Base-by-base conservation (phyloP, 2,888 invertebrate species). In the Brenthis hecate region DNA sequence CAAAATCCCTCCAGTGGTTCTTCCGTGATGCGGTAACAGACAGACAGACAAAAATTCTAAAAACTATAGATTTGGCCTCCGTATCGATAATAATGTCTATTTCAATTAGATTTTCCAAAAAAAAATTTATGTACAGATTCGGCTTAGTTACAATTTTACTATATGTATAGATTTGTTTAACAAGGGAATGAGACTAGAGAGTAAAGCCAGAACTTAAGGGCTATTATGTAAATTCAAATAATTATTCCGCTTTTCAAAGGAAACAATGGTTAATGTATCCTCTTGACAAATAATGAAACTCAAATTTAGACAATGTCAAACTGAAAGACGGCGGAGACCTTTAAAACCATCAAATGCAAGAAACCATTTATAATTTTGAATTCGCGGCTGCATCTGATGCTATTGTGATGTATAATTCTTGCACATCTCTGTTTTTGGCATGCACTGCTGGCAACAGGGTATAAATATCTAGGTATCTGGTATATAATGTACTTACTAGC, bases 231-330 rank as follows among this genome's bases (percentile, higher is more conserved):
- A 60, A 60, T 62, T 62, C 36, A 62, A 54, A 53, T 53, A 62
- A 62, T 62, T 53, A 53, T 62, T 62, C 53, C 28, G 62, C 36
- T 53, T 48, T 60, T 50, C 60, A 16, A 53, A 51, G 53, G 19
- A 62, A 62, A 62, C 62, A 62, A 62, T 62, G 62, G 53, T 53
- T 62, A 54, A 60, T 62, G 51, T 62, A 54, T 51, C 53, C 51
- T 62, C 62, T 62, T 62, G 62, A 62, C 51, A 62, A 62, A 54
- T 53, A 62, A 62, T 53, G 62, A 43, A 53, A 60, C 60, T 54
- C 19, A 62, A 62, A 62, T 54, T 54, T 54, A 54, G 53, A 62
- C 8, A 53, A 23, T 11, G 53, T 62, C 23, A 62, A 53, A 53
- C 32, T 60, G 48, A 11, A 60, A 28, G 48, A 11, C 28, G 48